Evolutionary conservation across 2,797 vertebrate species (phyloP).

Genomic region (Gobionotothen gibberifrons): DNA sequence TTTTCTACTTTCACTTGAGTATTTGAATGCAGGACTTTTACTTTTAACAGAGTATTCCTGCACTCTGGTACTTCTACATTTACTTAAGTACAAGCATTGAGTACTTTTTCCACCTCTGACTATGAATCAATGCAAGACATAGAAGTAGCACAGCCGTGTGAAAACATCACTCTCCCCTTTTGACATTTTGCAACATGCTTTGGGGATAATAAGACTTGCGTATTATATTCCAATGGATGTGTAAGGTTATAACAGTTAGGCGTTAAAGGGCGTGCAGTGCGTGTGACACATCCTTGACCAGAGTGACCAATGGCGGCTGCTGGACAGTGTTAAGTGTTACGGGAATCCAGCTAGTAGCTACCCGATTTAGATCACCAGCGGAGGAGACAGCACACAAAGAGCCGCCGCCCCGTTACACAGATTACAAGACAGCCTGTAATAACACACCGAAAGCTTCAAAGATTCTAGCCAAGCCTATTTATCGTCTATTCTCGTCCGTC

Average conservation of each 20-base stretch:
- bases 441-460: not conserved
- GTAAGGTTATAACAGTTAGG: fast-evolving
- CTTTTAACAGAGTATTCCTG: no score
- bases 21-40: no score
- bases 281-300: conserved; percentile 20
- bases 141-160: not conserved
- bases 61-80: no score
- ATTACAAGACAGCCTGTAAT: fast-evolving
- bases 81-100: no score
- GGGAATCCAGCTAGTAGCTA: conserved; percentile 40
- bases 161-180: not conserved
- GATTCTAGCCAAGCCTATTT: not conserved
- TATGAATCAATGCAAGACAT: no score
- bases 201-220: not conserved
- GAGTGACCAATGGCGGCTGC: conserved; percentile 64
- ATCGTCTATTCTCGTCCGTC: not conserved
- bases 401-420: conserved; percentile 39
- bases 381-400: conserved; percentile 50
- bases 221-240: fast-evolving
- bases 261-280: not conserved
- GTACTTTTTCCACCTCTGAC: no score
- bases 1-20: no score
- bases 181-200: not conserved
- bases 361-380: conserved; percentile 58
- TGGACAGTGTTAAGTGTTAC: conserved; percentile 42